phyloP scores from a whole-genome alignment of 2,888 invertebrate species.

The Dioctria linearis region DNA sequence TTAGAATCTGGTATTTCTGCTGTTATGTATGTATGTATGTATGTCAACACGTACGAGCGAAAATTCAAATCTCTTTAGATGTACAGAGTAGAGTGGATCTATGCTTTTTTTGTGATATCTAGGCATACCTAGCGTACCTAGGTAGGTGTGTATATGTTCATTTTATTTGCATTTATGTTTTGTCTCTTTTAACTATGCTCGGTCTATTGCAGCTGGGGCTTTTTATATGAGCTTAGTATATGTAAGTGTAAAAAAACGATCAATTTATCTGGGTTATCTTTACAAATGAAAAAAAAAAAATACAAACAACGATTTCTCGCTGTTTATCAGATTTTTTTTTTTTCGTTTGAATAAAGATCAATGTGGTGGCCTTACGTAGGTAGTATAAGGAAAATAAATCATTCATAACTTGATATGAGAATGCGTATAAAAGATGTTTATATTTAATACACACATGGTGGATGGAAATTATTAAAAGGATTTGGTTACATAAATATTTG shows the following conservation, averaged over 20 bases:
- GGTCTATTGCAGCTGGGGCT: not conserved
- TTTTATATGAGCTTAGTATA: not conserved
- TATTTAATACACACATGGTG: too few species aligned
- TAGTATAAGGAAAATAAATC: not conserved
- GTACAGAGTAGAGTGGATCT: not conserved
- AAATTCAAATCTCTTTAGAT: not conserved
- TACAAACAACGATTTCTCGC: not conserved
- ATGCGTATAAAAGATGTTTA: too few species aligned
- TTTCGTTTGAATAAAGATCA: not conserved
- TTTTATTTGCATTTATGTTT: not conserved
- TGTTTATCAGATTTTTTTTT: not conserved
- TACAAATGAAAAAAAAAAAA: not conserved
- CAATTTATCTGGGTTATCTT: slow-evolving; percentile 6
- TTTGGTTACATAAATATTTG: too few species aligned
- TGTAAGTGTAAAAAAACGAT: not conserved
- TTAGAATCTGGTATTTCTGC: too few species aligned
- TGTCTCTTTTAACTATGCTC: not conserved
- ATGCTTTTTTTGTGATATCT: not conserved
- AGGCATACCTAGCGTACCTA: too few species aligned
- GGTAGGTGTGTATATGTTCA: too few species aligned
- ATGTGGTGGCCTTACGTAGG: not conserved
- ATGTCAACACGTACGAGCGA: not conserved
- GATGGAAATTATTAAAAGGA: too few species aligned
- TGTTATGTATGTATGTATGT: too few species aligned
- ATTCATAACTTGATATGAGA: too few species aligned